Evolutionary conservation across 1,140 invertebrate species (phyloP), one percentile per base, ranked within the genome.

Genomic region (Antheraea pernyi): DNA sequence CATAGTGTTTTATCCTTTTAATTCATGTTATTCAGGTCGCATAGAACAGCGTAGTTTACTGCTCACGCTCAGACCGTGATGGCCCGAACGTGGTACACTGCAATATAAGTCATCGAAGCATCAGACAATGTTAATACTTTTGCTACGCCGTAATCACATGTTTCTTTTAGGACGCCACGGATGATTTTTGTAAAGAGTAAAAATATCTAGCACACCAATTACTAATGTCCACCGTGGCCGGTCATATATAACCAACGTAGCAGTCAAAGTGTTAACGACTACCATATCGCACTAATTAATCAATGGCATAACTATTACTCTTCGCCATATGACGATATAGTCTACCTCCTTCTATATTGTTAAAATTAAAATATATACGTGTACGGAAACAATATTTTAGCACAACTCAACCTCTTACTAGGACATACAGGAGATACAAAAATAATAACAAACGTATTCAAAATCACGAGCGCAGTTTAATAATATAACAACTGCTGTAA

Each of bases 201-300:
- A 30, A 30, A 30, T 30, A 30, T 30, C 22, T 30, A 4, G 22
- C 4, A 30, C 22, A 30, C 4, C 22, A 4, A 4, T 30, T 30
- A 30, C 22, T 30, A 30, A 30, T 30, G 22, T 2, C 22, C 22
- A 30, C 22, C 22, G 22, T 30, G 22, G 22, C 22, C 22, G 22
- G 4, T 30, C 22, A 30, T 30, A 30, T 30, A 2, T 30, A 4
- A 30, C 4, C 22, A 30, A 30, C 22, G 22, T 4, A 4, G 22
- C 22, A 30, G 22, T 30, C 22, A 30, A 30, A 30, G 22, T 30
- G 22, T 30, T 4, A 76, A 75, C 68, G 63, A 74, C 69, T 67
- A 74, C 74, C 75, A 81, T 78, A 81, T 78, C 78, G 66, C 75
- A 76, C 71, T 75, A 73, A 79, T 83, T 79, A 81, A 74, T 72